phyloP scores from a whole-genome alignment of 2,888 invertebrate genomes.

The Mesopsocus fuscifrons region DNA sequence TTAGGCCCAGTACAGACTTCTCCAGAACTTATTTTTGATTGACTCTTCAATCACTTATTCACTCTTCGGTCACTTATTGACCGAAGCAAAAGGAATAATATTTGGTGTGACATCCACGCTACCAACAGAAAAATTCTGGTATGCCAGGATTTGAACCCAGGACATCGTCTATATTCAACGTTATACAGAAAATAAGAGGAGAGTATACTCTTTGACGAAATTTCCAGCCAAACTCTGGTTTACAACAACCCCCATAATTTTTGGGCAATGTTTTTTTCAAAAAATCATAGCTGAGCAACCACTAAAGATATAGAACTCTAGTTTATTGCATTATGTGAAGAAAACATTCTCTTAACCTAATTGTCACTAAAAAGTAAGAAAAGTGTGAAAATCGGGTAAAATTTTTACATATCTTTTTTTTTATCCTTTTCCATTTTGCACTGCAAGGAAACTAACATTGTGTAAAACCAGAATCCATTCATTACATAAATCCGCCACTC shows the following conservation, averaged over 20 bases:
- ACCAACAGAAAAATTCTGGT: neutral
- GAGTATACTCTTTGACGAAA: too few species aligned
- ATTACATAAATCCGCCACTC: neutral
- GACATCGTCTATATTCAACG: too few species aligned
- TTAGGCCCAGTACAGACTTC: too few species aligned
- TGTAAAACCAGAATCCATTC: neutral
- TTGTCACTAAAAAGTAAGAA: neutral
- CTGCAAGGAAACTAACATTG: neutral
- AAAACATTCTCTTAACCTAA: constrained; percentile 1
- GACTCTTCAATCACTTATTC: neutral
- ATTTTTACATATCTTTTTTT: neutral
- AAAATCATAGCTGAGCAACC: too few species aligned
- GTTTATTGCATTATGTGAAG: too few species aligned
- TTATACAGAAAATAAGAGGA: too few species aligned
- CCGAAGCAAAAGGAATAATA: neutral
- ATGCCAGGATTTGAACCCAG: neutral
- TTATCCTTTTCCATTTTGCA: neutral
- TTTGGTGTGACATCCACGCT: too few species aligned
- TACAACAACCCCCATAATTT: too few species aligned
- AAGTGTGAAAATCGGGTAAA: neutral
- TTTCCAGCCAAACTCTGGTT: too few species aligned
- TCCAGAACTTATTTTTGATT: constrained; percentile 1
- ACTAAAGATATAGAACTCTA: too few species aligned
- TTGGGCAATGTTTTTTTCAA: too few species aligned
- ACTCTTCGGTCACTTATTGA: neutral